A percentile compares a stretch with the other conserved stretches of the same genome.
Evolutionary conservation across 2,797 vertebrate genomes (phyloP).

Genomic region (Periophthalmus magnuspinnatus): DNA sequence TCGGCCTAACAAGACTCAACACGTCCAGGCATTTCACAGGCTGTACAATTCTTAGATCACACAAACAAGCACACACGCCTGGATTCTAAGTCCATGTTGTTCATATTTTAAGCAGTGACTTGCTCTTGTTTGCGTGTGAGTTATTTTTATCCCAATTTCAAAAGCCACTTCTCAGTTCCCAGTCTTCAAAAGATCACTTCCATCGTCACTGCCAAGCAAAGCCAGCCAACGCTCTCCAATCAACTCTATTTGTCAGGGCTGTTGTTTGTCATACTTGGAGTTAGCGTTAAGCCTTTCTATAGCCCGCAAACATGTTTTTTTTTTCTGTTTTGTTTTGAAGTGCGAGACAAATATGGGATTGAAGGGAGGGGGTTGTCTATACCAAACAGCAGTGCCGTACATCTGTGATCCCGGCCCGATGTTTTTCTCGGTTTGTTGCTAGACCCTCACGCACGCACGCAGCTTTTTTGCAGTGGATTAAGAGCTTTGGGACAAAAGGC

Average conservation of each 20-base stretch:
- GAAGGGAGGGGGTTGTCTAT: background rate
- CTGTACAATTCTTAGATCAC: slow-evolving; percentile 21
- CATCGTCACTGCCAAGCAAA: slow-evolving; percentile 3
- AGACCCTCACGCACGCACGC: slow-evolving; percentile 32
- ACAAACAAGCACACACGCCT: slow-evolving; percentile 3
- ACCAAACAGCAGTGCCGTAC: slow-evolving; percentile 23
- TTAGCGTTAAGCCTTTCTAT: slow-evolving; percentile 25
- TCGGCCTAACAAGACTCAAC: slow-evolving; percentile 70
- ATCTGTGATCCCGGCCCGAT: slow-evolving; percentile 42
- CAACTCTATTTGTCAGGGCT: slow-evolving; percentile 9
- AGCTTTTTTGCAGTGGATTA: slow-evolving; percentile 55
- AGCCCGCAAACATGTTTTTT: slow-evolving; percentile 29
- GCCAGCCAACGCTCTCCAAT: background rate
- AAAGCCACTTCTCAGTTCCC: slow-evolving; percentile 28
- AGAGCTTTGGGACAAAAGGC: slow-evolving; percentile 84
- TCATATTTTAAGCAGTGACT: slow-evolving; percentile 9
- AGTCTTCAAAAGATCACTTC: slow-evolving; percentile 20
- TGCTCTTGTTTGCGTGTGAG: slow-evolving; percentile 5
- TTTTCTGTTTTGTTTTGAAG: slow-evolving; percentile 1
- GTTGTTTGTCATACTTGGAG: slow-evolving; percentile 20
- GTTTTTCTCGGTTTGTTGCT: slow-evolving; percentile 48
- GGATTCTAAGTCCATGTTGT: slow-evolving; percentile 12
- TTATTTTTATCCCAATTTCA: slow-evolving; percentile 6
- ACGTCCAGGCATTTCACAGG: slow-evolving; percentile 65
- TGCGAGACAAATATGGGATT: background rate